These are phyloP conservation scores for Sceloporus tristichus DNA, from an alignment of 2,113 vertebrate genomes.

Conservation along the genomic window DNA sequence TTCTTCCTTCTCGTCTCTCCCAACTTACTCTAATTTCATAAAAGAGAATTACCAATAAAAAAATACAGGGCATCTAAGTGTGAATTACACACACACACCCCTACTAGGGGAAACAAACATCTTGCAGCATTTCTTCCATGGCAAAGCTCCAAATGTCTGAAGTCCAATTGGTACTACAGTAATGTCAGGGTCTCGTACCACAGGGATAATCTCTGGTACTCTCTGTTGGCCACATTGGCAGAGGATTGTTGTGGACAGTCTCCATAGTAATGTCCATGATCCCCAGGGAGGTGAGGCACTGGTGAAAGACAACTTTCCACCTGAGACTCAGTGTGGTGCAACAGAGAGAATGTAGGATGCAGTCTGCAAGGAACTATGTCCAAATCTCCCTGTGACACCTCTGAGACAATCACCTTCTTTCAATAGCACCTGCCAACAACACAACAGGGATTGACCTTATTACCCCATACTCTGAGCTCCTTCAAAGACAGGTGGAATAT, in stretches of 20 bases:
- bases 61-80: not conserved
- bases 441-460: not conserved
- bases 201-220: not conserved
- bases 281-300: not conserved
- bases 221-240: not conserved
- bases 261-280: not conserved
- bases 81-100: not conserved
- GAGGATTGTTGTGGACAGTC: too few relatives aligned
- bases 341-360: too few relatives aligned
- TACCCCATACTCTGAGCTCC: not conserved
- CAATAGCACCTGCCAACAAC: not conserved
- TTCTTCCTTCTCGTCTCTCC: not conserved
- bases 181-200: not conserved
- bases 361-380: not conserved
- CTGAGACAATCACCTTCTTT: not conserved
- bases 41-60: not conserved
- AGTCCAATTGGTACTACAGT: not conserved
- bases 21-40: not conserved
- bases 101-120: conserved; percentile 3
- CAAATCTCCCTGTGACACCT: not conserved
- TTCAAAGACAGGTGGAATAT: not conserved
- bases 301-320: not conserved
- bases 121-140: not conserved
- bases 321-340: not conserved
- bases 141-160: not conserved